These are phyloP conservation scores for Centrocercus urophasianus DNA, from an alignment of 2,113 vertebrate genomes.

Conservation along the genomic window DNA sequence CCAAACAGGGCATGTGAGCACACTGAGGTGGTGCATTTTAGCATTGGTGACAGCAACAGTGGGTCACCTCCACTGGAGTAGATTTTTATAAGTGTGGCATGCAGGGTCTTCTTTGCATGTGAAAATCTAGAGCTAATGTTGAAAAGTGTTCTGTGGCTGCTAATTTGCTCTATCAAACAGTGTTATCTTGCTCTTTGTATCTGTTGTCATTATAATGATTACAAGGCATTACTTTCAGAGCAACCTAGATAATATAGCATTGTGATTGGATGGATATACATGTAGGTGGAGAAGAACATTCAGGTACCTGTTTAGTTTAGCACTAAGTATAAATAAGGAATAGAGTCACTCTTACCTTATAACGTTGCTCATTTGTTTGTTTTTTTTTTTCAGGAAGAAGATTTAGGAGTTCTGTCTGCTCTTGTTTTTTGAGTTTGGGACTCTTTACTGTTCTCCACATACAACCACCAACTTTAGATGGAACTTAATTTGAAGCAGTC, in stretches of 20 bases:
- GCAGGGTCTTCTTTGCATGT: too few species aligned
- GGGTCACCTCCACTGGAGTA: too few species aligned
- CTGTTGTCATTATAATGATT: too few species aligned
- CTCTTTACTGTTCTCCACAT: fast-evolving
- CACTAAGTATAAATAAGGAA: not conserved
- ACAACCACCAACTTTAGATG: not conserved
- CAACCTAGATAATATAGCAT: not conserved
- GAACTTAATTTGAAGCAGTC: fast-evolving
- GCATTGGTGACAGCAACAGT: too few species aligned
- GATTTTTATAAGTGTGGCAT: too few species aligned
- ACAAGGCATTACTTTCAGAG: too few species aligned
- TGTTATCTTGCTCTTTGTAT: too few species aligned
- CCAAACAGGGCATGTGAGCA: too few species aligned
- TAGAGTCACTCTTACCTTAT: not conserved
- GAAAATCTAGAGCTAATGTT: too few species aligned
- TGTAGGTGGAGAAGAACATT: not conserved
- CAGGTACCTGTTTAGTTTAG: not conserved
- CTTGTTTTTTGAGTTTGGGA: not conserved
- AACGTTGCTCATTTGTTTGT: not conserved
- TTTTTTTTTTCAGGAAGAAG: not conserved
- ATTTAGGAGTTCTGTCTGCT: not conserved
- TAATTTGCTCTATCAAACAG: too few species aligned
- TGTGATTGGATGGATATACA: not conserved
- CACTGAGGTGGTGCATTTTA: too few species aligned
- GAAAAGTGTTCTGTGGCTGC: too few species aligned